Base-by-base conservation (phyloP, 2,113 vertebrate genomes). In the Saccopteryx leptura region DNA sequence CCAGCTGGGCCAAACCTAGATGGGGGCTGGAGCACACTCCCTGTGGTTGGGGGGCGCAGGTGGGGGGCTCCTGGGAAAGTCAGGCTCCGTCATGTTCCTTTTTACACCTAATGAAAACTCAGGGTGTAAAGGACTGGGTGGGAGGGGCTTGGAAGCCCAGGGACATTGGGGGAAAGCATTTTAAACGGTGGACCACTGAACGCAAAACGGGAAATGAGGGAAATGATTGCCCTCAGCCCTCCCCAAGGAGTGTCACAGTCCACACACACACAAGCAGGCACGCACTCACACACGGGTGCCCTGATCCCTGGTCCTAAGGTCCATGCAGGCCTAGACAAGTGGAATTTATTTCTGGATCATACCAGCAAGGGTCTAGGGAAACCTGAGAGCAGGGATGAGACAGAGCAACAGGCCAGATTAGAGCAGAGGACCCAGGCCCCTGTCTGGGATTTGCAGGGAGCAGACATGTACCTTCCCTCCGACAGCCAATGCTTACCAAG, bases 1-100 rank as follows among this genome's bases (percentile, higher is more conserved):
- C 94, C 96, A 97, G 96, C 96, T 97, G 97, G 93, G 78, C 60
- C 86, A 75, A 58, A 87, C 50, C 66, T 50, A 39, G 31, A 56
- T 71, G 33, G 48, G 56, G 82, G 33, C 19, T 81, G 10, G 46
- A 17, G 63, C 75, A 81, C 46, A 68, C 63, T 23, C 83, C 68
- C 81, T 18, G 5, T 10, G 26, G 69, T 12, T 6, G 80, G 21
- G 24, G 66, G 54, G 56, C 4, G 39, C 39, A 39, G 39, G 39
- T 39, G 39, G 39, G 39, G 7, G 28, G 63, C 60, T 75, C 54
- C 90, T 92, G 66, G 50, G 87, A 52, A 84, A 13, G 66, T 69
- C 17, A 19, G 33, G n/a, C 52, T 93, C 15, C 7, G n/a, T 26
- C 28, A 2, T 0, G n/a, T 50, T 26, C 26, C n/a, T 66, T 72